Evolutionary conservation across 2,797 vertebrate species (phyloP).

Genomic region (Apogon talboti): DNA sequence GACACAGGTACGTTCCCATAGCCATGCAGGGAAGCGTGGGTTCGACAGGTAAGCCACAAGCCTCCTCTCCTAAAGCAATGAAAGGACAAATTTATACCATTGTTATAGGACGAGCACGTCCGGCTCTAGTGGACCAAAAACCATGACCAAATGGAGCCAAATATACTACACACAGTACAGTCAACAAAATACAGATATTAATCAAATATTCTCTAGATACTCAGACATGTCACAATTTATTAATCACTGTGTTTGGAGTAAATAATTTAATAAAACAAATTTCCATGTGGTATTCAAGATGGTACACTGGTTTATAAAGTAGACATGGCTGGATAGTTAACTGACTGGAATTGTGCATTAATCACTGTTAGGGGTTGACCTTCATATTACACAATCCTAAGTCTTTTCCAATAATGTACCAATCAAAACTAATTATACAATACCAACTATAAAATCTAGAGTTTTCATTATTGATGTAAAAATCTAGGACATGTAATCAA

Average conservation of each 20-base stretch:
- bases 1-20: slow-evolving; percentile 91
- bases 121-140: not conserved
- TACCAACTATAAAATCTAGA: not conserved
- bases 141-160: too few relatives aligned
- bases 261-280: slow-evolving; percentile 19
- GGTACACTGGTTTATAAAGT: slow-evolving; percentile 23
- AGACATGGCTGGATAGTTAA: slow-evolving; percentile 23
- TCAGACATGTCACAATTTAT: not conserved
- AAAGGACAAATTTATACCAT: not conserved
- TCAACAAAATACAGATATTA: not conserved
- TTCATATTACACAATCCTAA: not conserved
- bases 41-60: slow-evolving; percentile 91
- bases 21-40: slow-evolving; percentile 88
- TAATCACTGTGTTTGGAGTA: slow-evolving; percentile 8
- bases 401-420: not conserved
- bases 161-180: not conserved
- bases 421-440: too few relatives aligned
- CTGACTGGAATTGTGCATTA: slow-evolving; percentile 34
- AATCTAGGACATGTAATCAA: slow-evolving; percentile 4
- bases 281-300: slow-evolving; percentile 13
- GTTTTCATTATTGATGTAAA: not conserved
- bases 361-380: slow-evolving; percentile 5
- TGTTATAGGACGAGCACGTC: too few relatives aligned
- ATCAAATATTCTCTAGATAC: not conserved
- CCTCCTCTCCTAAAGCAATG: slow-evolving; percentile 87